Base-by-base conservation (phyloP, 1,140 invertebrate species). In the Anastatus disparis region DNA sequence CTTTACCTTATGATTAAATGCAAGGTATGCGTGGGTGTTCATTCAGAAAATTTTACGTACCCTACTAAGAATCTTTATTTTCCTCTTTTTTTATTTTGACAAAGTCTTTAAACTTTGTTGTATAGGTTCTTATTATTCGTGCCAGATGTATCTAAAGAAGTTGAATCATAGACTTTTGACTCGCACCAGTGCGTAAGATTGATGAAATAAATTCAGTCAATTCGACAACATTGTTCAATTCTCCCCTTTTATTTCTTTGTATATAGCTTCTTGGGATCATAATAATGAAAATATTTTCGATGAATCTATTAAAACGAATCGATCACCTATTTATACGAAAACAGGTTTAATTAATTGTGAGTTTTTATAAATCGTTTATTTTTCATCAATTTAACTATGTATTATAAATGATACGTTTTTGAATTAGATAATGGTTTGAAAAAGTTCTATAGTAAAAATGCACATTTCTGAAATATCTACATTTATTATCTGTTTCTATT, bases 1-100 rank as follows among this genome's bases (percentile, higher is more conserved):
- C 44, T 59, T 59, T 52, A 10, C 31, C 29, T 42, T 55, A 27
- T 70, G 59, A 70, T 70, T 63, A 70, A 63, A 50, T 38, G 50
- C 58, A 24, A 4, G n/a, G 26, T 42, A 44, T 56, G 20, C 26
- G 58, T 63, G 42, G 46, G 68, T 44, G 46, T 63, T 70, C 59
- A 56, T 62, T 56, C 48, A 63, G 61, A 46, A 27, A 27, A 55
- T 42, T 42, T 61, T 3, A 52, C 35, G n/a, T 62, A 50, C 15
- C 44, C 31, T 17, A 26, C 62, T 17, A 44, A n/a, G 24, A 15
- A 58, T 40, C 15, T 29, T 20, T 17, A n/a, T 27, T 20, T 22
- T 55, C n/a, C n/a, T n/a, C n/a, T n/a, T n/a, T n/a, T n/a, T n/a
- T n/a, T n/a, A n/a, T 35, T 10, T 10, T 35, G 10, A 20, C 2